Evolutionary conservation across 2,797 vertebrate species (phyloP).

Genomic region (Anolis apletophallus): DNA sequence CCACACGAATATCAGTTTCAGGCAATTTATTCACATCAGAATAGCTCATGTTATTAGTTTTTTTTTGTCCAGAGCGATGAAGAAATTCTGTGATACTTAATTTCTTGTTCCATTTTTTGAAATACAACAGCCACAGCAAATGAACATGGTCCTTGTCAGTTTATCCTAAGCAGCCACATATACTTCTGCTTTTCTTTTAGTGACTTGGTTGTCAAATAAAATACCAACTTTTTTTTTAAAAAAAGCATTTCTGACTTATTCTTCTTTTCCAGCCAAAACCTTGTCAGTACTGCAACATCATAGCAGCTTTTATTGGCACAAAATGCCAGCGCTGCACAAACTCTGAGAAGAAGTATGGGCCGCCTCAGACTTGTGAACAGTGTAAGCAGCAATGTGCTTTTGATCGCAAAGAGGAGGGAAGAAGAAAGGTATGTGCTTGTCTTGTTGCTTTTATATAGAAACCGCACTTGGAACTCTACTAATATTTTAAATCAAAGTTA

Average conservation of each 20-base stretch:
- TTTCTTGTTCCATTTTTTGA: neutral
- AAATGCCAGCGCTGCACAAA: slow-evolving; percentile 99
- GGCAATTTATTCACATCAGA: neutral
- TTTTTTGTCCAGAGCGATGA: neutral
- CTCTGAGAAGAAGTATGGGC: slow-evolving; percentile 98
- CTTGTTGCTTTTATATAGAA: slow-evolving; percentile 15
- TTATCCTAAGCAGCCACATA: neutral
- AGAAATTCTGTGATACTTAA: neutral
- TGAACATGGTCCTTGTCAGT: neutral
- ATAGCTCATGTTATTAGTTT: neutral
- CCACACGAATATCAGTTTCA: neutral
- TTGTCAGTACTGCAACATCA: slow-evolving; percentile 99
- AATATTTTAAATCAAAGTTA: neutral
- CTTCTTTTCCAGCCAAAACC: slow-evolving; percentile 89
- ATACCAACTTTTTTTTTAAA: neutral
- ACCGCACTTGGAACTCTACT: neutral
- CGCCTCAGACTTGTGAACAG: slow-evolving; percentile 97
- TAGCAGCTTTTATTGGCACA: slow-evolving; percentile 98
- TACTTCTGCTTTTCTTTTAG: neutral
- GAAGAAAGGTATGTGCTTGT: slow-evolving; percentile 87
- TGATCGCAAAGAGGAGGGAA: slow-evolving; percentile 96
- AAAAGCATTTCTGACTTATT: slow-evolving; percentile 2
- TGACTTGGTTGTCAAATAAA: neutral
- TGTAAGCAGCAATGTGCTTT: slow-evolving; percentile 99
- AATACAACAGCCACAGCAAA: neutral